phyloP scores from a whole-genome alignment of 2,797 vertebrate genomes.

The Synanceia verrucosa region DNA sequence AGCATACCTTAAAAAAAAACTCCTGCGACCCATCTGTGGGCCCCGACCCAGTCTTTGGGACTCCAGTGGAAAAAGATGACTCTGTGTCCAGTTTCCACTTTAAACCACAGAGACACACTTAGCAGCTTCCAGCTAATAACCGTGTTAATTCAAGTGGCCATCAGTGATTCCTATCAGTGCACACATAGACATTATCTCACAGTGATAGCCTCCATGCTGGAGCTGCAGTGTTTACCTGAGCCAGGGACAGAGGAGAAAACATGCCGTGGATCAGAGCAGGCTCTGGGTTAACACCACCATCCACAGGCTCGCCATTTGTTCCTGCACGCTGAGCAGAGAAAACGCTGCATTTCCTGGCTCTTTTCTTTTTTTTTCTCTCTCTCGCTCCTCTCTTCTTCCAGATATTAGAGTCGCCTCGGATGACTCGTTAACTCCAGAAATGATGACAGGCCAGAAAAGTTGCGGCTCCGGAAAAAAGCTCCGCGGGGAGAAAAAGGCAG shows the following conservation, averaged over 20 bases:
- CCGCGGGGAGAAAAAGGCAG: slow-evolving; percentile 11
- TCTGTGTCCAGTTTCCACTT: too few relatives aligned
- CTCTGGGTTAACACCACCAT: slow-evolving; percentile 13
- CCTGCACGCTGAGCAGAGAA: slow-evolving; percentile 8
- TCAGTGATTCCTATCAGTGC: background rate
- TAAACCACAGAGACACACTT: too few relatives aligned
- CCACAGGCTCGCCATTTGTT: slow-evolving; percentile 11
- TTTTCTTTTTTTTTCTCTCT: too few relatives aligned
- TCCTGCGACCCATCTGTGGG: too few relatives aligned
- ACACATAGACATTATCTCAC: background rate
- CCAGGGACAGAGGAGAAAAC: slow-evolving; percentile 60
- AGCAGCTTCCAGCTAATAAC: slow-evolving; percentile 6
- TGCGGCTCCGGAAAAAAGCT: slow-evolving; percentile 42
- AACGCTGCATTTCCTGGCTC: slow-evolving; percentile 45
- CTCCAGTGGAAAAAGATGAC: too few relatives aligned
- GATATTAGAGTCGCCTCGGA: slow-evolving; percentile 31
- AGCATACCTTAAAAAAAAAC: too few relatives aligned
- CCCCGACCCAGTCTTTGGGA: too few relatives aligned
- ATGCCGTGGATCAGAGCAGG: slow-evolving; percentile 36
- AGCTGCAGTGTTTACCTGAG: slow-evolving; percentile 51
- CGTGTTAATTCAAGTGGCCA: slow-evolving; percentile 10
- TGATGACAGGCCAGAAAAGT: slow-evolving; percentile 68
- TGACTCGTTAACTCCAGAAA: slow-evolving; percentile 60
- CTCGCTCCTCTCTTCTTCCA: too few relatives aligned
- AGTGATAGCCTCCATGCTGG: background rate